phyloP scores from a whole-genome alignment of 1,140 invertebrate species.

The Monochamus saltuarius region DNA sequence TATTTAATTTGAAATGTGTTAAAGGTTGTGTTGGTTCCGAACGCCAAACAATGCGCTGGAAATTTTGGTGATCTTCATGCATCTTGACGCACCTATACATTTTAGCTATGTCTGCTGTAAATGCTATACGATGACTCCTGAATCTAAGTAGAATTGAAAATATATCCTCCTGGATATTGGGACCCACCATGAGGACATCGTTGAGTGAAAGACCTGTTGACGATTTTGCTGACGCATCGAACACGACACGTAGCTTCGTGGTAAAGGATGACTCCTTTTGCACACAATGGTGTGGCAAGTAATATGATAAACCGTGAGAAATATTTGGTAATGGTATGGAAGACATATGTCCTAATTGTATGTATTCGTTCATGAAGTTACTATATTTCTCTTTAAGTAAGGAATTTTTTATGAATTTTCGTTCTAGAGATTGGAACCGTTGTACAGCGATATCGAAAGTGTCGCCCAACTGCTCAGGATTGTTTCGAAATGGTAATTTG shows the following conservation, averaged over 20 bases:
- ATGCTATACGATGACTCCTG: constrained; percentile 13
- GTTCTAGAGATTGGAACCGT: too few species aligned
- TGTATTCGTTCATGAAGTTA: too few species aligned
- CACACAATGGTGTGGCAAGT: neutral
- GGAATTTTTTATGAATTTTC: too few species aligned
- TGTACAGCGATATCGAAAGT: too few species aligned
- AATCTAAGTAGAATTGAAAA: constrained; percentile 24
- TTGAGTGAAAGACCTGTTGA: neutral
- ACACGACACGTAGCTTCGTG: neutral
- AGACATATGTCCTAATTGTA: constrained; percentile 17
- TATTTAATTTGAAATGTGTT: constrained; percentile 28
- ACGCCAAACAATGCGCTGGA: constrained; percentile 28
- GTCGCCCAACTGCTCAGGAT: too few species aligned
- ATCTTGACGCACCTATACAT: constrained; percentile 25
- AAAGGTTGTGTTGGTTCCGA: constrained; percentile 6
- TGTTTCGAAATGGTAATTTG: neutral
- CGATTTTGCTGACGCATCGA: constrained; percentile 8
- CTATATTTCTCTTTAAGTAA: too few species aligned
- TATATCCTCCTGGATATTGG: constrained; percentile 1
- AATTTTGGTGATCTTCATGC: constrained; percentile 4
- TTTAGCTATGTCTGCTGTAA: constrained; percentile 29
- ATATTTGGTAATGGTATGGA: neutral
- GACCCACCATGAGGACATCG: neutral
- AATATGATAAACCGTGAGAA: neutral
- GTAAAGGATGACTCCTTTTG: neutral